phyloP scores from a whole-genome alignment of 2,113 vertebrate genomes.

The Heliornis fulica region DNA sequence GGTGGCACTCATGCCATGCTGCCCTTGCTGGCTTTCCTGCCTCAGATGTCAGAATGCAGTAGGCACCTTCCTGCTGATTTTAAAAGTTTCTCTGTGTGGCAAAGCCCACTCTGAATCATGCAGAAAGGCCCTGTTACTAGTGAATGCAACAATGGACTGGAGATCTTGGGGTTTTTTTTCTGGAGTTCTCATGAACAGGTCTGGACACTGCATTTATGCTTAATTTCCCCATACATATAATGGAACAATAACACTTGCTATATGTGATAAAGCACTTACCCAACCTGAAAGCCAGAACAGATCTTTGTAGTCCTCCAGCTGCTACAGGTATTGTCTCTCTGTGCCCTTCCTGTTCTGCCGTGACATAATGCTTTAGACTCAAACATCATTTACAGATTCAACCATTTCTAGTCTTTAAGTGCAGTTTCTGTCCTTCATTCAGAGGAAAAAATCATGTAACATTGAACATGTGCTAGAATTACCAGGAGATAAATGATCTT shows the following conservation, averaged over 20 bases:
- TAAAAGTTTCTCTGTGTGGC: not conserved
- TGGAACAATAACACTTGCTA: not conserved
- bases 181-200: not conserved
- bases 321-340: not conserved
- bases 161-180: not conserved
- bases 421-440: slow-evolving; percentile 17
- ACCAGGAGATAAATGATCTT: slow-evolving; percentile 31
- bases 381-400: not conserved
- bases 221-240: not conserved
- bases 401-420: not conserved
- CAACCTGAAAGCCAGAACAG: not conserved
- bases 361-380: not conserved
- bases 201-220: not conserved
- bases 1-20: not conserved
- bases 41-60: not conserved
- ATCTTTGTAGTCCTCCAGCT: not conserved
- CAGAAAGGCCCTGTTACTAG: not conserved
- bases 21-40: not conserved
- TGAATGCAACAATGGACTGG: not conserved
- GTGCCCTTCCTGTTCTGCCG: not conserved
- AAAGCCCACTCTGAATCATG: not conserved
- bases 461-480: not conserved
- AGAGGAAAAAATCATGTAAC: not conserved
- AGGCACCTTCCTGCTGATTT: not conserved
- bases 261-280: not conserved